phyloP scores from a whole-genome alignment of 2,888 invertebrate species.

The Apoderus coryli region DNA sequence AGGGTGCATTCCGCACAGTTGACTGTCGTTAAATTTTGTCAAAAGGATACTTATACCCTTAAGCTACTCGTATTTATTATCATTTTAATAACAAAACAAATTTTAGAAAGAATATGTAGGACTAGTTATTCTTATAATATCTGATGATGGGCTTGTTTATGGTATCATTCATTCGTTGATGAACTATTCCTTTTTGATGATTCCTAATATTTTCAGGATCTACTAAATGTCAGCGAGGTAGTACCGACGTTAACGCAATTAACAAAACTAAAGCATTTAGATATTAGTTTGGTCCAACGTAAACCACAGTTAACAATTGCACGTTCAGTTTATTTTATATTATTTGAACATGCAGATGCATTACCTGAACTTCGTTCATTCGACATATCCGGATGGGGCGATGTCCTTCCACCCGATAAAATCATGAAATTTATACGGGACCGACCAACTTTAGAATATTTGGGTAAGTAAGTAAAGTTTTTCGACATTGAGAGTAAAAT shows the following conservation, averaged over 20 bases:
- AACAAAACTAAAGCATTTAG: constrained; percentile 25
- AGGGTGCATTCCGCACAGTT: too few relatives aligned
- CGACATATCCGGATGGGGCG: constrained; percentile 44
- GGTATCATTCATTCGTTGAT: too few relatives aligned
- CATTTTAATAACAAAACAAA: too few relatives aligned
- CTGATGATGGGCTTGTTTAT: too few relatives aligned
- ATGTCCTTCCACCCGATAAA: constrained; percentile 19
- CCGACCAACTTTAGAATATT: constrained; percentile 26
- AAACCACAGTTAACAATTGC: constrained; percentile 20
- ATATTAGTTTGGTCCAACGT: constrained; percentile 27
- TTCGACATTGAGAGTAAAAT: too few relatives aligned
- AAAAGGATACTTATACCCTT: too few relatives aligned
- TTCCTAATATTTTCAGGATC: constrained; percentile 20
- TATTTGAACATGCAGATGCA: constrained; percentile 33
- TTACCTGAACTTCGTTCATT: constrained; percentile 42
- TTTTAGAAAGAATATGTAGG: too few relatives aligned
- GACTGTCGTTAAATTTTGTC: too few relatives aligned
- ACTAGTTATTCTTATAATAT: too few relatives aligned
- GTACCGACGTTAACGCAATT: constrained; percentile 23
- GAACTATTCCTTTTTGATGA: too few relatives aligned
- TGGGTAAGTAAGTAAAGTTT: constrained; percentile 15
- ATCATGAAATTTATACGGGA: constrained; percentile 22
- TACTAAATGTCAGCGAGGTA: constrained; percentile 17
- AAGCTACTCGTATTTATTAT: too few relatives aligned
- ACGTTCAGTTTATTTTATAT: neutral